Conservation (phyloP, 2,888 invertebrate genomes). For the Eupsilia transversa region DNA sequence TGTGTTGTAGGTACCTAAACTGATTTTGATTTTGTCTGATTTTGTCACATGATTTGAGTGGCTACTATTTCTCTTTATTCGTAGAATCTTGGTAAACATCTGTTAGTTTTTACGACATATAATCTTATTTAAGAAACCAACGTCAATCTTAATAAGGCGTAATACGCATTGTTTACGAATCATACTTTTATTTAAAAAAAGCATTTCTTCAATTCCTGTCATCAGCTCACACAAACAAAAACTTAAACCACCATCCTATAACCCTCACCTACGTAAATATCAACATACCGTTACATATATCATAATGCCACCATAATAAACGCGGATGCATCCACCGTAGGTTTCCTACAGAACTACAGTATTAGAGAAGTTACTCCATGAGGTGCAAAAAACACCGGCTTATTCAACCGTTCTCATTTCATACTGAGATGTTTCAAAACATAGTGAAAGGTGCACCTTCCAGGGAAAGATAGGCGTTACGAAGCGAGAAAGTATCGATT, state of each 20-base stretch:
- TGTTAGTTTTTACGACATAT: background rate
- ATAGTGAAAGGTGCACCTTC: conserved; percentile 24
- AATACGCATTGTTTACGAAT: background rate
- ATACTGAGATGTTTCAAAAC: conserved; percentile 67
- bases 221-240: background rate
- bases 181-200: background rate
- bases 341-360: conserved; percentile 35
- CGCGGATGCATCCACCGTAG: conserved; percentile 28
- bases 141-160: background rate
- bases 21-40: background rate
- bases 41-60: background rate
- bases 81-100: background rate
- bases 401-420: conserved; percentile 67
- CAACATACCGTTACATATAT: conserved; percentile 21
- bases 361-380: conserved; percentile 41
- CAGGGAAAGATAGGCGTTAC: conserved; percentile 25
- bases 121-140: background rate
- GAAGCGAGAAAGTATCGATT: conserved; percentile 15
- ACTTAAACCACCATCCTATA: background rate
- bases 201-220: background rate
- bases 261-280: background rate
- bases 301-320: background rate
- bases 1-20: background rate
- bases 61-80: background rate
- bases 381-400: conserved; percentile 55